Conservation (phyloP, 2,113 vertebrate genomes). For the Lamprologus lemairii region DNA sequence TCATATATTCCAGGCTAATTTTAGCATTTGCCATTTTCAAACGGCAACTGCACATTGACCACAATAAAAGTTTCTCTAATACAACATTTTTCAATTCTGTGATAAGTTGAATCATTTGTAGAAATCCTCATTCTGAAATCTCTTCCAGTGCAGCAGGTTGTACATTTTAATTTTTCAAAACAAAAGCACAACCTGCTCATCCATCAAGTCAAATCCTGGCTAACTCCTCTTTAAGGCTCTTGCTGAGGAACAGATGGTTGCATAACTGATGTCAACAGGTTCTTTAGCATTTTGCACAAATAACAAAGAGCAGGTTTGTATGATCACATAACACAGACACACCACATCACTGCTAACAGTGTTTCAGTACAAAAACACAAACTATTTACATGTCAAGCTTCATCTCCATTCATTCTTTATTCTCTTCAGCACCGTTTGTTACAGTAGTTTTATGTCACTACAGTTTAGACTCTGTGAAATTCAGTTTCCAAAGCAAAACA, state of each 20-base stretch:
- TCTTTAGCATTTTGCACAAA: neutral
- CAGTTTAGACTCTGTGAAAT: neutral
- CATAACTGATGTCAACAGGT: neutral
- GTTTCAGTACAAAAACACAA: neutral
- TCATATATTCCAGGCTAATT: accelerated
- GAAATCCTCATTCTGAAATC: accelerated
- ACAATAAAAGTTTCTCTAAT: neutral
- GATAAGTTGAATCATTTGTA: neutral
- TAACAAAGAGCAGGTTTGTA: neutral
- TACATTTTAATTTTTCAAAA: neutral
- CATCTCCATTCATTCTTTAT: neutral
- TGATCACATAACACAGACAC: neutral
- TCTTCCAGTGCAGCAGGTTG: neutral
- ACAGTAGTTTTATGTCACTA: neutral
- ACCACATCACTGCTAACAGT: accelerated
- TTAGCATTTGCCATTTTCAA: accelerated
- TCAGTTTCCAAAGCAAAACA: neutral
- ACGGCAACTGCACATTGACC: accelerated
- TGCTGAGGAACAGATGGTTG: neutral
- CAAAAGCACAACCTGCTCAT: accelerated
- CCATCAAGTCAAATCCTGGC: neutral
- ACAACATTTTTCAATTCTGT: neutral
- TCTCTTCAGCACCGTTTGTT: neutral
- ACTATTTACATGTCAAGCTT: neutral
- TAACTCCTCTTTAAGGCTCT: neutral